Evolutionary conservation across 1,140 invertebrate species (phyloP).

Genomic region (Papilio helenus): DNA sequence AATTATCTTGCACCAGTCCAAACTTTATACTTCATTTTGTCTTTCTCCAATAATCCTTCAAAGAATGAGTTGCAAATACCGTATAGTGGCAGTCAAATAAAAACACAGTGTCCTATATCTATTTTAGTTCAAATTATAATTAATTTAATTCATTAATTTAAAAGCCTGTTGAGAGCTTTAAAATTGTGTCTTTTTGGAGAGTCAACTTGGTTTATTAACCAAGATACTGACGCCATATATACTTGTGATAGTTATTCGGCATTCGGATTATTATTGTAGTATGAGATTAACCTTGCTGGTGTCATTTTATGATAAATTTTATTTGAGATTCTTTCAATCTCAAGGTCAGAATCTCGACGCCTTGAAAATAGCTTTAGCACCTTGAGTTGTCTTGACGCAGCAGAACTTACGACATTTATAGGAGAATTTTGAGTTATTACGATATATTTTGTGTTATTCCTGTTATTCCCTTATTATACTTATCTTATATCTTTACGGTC

Average conservation of each 20-base stretch:
- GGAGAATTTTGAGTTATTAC: background rate
- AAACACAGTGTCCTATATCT: too few relatives aligned
- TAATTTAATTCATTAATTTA: too few relatives aligned
- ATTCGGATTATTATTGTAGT: background rate
- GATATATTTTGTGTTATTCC: background rate
- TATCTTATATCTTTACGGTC: background rate
- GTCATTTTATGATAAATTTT: constrained; percentile 16
- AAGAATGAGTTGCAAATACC: too few relatives aligned
- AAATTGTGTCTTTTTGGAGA: too few relatives aligned
- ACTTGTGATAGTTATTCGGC: background rate
- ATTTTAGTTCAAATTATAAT: too few relatives aligned
- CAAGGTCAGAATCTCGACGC: background rate
- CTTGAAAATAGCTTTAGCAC: constrained; percentile 4
- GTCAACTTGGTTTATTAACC: too few relatives aligned
- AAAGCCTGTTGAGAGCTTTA: too few relatives aligned
- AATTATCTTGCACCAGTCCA: background rate
- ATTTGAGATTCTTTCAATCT: background rate
- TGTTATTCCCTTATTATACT: background rate
- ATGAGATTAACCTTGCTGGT: background rate
- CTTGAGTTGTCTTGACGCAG: constrained; percentile 11
- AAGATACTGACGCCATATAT: background rate
- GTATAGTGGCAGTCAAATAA: too few relatives aligned
- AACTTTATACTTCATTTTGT: too few relatives aligned
- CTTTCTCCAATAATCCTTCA: too few relatives aligned
- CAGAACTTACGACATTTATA: background rate